Percentiles rank a stretch among this genome's conserved stretches.
Conservation (phyloP, 1,140 invertebrate species). For the Hylaeus anthracinus region DNA sequence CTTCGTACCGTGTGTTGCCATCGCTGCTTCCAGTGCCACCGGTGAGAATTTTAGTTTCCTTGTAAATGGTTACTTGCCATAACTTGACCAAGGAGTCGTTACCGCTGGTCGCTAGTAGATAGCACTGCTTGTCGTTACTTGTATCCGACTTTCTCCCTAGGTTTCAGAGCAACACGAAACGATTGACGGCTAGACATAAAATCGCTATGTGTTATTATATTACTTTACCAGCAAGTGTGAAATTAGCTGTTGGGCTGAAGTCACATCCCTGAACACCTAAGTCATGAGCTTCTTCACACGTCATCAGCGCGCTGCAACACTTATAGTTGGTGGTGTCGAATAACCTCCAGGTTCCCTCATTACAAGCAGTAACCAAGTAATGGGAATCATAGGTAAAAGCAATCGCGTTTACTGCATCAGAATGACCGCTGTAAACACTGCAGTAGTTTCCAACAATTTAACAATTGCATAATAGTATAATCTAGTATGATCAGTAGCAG, state of each 20-base stretch:
- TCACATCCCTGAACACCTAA: slow-evolving; percentile 86
- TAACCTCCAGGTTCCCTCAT: slow-evolving; percentile 83
- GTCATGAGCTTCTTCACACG: slow-evolving; percentile 85
- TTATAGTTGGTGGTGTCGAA: slow-evolving; percentile 62
- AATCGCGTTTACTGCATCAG: slow-evolving; percentile 83
- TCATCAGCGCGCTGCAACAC: slow-evolving; percentile 54
- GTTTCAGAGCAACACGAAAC: not conserved
- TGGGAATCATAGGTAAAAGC: slow-evolving; percentile 85
- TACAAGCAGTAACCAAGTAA: slow-evolving; percentile 85
- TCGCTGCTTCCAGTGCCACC: slow-evolving; percentile 17
- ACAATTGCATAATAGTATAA: not conserved
- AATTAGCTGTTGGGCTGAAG: slow-evolving; percentile 82
- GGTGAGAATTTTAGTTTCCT: slow-evolving; percentile 20
- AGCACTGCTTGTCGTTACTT: slow-evolving; percentile 71
- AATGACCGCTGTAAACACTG: slow-evolving; percentile 81
- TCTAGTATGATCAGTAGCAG: too few species aligned
- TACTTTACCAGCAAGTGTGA: slow-evolving; percentile 64
- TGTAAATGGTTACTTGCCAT: slow-evolving; percentile 83
- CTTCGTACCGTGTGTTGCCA: slow-evolving; percentile 46
- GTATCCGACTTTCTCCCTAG: slow-evolving; percentile 62
- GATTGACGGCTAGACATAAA: not conserved
- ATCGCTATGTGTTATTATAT: too few species aligned
- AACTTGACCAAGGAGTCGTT: slow-evolving; percentile 88
- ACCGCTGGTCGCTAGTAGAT: slow-evolving; percentile 86
- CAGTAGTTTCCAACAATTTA: slow-evolving; percentile 27